Evolutionary conservation across 30 jellyfish, hydroid and myxozoan species (phyloP), one percentile per base, ranked within the genome.

Genomic region (Hydractinia echinata): DNA sequence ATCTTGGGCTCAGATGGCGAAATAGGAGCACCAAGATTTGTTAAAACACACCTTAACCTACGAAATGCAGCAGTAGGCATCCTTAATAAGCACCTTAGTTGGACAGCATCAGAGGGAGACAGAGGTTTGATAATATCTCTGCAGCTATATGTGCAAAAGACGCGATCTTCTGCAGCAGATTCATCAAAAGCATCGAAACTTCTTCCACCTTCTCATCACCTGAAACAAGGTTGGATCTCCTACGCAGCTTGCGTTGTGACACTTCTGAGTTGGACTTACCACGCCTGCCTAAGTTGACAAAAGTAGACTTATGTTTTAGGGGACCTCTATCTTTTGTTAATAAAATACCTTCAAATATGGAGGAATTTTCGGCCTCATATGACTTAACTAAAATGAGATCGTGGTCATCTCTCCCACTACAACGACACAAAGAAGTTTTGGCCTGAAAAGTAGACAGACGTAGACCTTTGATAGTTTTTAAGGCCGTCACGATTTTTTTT

Each of bases 11-110:
- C 74, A 51, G 18, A 64, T n/a, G 74, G 74, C 51, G 4, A 51
- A 51, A 64, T 64, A 6, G 74, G 74, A 51, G 10, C 19, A 13
- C 39, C 39, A 44, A 64, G 74, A 51, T 64, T 64, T 44, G 74
- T 64, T 51, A 64, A 13, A 44, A 64, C 39, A 51, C 51, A n/a
- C 74, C 16, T 7, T 51, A 64, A 51, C 18, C 18, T 64, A 64
- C 74, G 74, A 64, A 64, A 64, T 64, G 74, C 74, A 13, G 74
- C 74, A 7, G 74, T 64, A 5, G 74, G 18, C 74, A 64, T 64
- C 10, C 74, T 44, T 7, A 64, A 51, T 0, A n/a, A 4, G 18
- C 51, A n/a, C 74, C 39, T 44, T 51, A 64, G 39, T 7, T 64
- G 51, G 8, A 64, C 74, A 51, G 74, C 18, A 13, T 64, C 74